Base-by-base conservation (phyloP, 37 sponge, comb jelly and placozoan genomes). In the Tethya wilhelma region DNA sequence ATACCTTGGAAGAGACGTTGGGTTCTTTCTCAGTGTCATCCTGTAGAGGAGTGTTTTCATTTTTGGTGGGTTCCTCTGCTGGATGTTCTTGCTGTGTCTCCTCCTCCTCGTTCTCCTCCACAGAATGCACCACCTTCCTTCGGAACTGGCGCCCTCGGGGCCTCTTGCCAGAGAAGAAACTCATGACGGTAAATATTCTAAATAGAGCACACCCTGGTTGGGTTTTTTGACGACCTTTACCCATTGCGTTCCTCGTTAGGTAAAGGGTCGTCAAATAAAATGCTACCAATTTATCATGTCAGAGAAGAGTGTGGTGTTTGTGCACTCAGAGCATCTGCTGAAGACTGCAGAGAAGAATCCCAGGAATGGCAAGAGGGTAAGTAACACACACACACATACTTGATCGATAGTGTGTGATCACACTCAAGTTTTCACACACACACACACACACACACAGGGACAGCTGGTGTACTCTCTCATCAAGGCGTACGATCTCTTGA, bases 401-500 rank as follows among this genome's bases (percentile, higher is more conserved):
- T n/a, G n/a, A n/a, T n/a, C n/a, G n/a, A 36, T 43, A 5, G 6
- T 71, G 31, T 44, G 12, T 26, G 7, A 31, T 44, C 11, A 23
- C 5, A 34, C 44, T 22, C 34, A 17, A 2, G 7, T 0, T 34
- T 53, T 4, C n/a, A n/a, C n/a, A n/a, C n/a, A n/a, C n/a, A n/a
- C n/a, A n/a, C n/a, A n/a, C n/a, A n/a, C n/a, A n/a, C 12, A 44
- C 17, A 2, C 56, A 44, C 66, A 86, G 87, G 74, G 28, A 25
- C 53, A 56, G n/a, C 45, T 86, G 42, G 87, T 86, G 34, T 56
- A 80, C n/a, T 79, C 79, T 38, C 69, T 86, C n/a, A 86, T 86
- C 68, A 57, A 42, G 33, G 79, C 80, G 9, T 86, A 79, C 59
- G 75, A 60, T 28, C 68, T 86, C 34, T 44, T 72, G 8, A 42